Evolutionary conservation across 2,797 vertebrate species (phyloP).

Genomic region (Ficedula albicollis): DNA sequence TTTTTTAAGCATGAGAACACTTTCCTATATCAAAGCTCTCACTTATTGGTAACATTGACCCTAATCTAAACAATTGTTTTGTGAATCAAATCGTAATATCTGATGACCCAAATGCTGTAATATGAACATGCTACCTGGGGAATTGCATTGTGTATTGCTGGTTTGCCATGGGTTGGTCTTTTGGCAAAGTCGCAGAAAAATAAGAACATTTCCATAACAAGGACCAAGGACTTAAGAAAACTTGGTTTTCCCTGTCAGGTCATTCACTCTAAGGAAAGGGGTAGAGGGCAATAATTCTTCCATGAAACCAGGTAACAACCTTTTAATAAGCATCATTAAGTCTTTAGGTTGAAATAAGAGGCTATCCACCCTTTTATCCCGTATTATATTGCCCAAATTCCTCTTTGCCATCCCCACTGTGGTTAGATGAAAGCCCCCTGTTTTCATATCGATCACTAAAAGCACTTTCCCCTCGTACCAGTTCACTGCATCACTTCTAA

Average conservation of each 20-base stretch:
- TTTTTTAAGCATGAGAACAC: not conserved
- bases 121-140: not conserved
- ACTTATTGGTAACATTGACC: not conserved
- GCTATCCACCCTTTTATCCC: conserved; percentile 62
- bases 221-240: not conserved
- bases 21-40: not conserved
- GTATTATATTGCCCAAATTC: conserved; percentile 59
- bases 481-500: conserved; percentile 52
- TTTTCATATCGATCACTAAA: conserved; percentile 72
- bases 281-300: conserved; percentile 44
- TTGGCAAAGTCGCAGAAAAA: not conserved
- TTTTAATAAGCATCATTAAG: conserved; percentile 74
- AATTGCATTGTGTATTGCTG: not conserved
- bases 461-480: conserved; percentile 43
- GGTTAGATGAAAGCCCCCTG: conserved; percentile 57
- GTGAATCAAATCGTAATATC: not conserved
- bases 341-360: conserved; percentile 62
- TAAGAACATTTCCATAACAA: not conserved
- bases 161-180: not conserved
- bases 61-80: not conserved
- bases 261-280: conserved; percentile 7
- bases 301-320: conserved; percentile 55
- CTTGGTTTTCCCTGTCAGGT: not conserved
- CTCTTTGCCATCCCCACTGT: conserved; percentile 33
- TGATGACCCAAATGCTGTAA: not conserved